These are phyloP conservation scores for Pseudorasbora parva DNA, from an alignment of 2,113 vertebrate genomes.

Conservation along the genomic window DNA sequence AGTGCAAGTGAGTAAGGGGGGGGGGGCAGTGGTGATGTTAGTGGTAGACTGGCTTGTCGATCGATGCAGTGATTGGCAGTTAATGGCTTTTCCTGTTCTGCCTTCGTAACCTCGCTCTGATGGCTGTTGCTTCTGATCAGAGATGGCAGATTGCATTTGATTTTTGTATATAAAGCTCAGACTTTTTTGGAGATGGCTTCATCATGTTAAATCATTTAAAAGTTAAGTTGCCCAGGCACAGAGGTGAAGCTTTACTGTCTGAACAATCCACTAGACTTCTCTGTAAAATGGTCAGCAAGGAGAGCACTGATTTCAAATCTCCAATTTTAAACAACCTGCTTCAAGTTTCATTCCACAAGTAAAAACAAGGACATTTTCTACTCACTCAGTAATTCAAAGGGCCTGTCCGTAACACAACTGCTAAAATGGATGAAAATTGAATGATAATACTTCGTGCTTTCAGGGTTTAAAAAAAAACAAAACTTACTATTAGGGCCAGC, in stretches of 20 bases:
- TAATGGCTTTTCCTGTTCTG: constrained; percentile 85
- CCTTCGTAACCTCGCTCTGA: constrained; percentile 81
- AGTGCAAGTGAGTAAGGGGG: constrained; percentile 42
- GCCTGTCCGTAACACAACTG: neutral
- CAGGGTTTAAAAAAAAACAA: constrained; percentile 6
- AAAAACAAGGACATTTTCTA: neutral
- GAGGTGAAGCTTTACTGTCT: constrained; percentile 51
- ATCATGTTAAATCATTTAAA: constrained; percentile 80
- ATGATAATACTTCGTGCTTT: neutral
- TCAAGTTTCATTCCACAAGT: neutral
- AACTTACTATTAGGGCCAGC: constrained; percentile 38
- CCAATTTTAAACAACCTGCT: neutral
- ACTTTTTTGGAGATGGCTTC: constrained; percentile 77
- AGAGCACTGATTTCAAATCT: neutral
- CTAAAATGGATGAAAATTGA: neutral
- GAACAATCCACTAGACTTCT: constrained; percentile 57
- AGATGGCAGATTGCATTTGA: constrained; percentile 81
- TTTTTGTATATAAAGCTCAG: constrained; percentile 77
- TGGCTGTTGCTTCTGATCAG: constrained; percentile 80
- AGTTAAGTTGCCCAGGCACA: constrained; percentile 67
- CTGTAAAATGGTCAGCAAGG: neutral
- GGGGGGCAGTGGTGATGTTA: constrained; percentile 56
- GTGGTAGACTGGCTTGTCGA: constrained; percentile 76
- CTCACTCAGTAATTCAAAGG: neutral
- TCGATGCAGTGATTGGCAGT: constrained; percentile 85